Base-by-base conservation (phyloP, 2,797 vertebrate genomes). In the Zenarchopterus dispar region DNA sequence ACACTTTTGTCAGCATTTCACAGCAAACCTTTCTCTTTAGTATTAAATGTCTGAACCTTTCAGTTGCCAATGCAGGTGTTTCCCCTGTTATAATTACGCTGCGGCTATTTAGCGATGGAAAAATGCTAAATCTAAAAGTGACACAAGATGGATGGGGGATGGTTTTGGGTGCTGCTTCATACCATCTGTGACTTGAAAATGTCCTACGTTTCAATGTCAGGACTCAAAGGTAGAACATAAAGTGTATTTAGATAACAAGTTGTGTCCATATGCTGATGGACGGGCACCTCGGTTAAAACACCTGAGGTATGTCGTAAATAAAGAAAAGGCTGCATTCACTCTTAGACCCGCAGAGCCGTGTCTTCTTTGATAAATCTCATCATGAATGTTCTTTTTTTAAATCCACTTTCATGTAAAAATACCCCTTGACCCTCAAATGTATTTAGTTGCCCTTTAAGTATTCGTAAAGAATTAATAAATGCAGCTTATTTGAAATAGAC, bases 31-130 rank as follows among this genome's bases (percentile, higher is more conserved):
- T 36, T 36, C 13, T 10, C 33, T 36, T 36, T 28, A 5, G 5
- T 28, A 28, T 5, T 31, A 45, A 23, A 28, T 23, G 23, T 62
- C 41, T 4, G 28, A 62, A 19, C 7, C 19, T 9, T 5, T 39
- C 52, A 48, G 11, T 26, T 21, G 8, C 44, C 26, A 48, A 55
- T 47, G n/a, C 18, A 15, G 10, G 9, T 10, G 2, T 24, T 39
- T 54, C 0, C 19, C 45, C 23, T 33, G 47, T 59, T 49, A 59
- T 39, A 59, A 49, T 59, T 41, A 48, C 9, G 13, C n/a, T 42
- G 44, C 22, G 56, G 62, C 22, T 55, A 23, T 41, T 21, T 48
- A 46, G 21, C 15, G 2, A 18, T 28, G 28, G 28, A 28, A 28
- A 28, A 28, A 28, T 28, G 7, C 18, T 1, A 11, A 41, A 45